phyloP scores from a whole-genome alignment of 2,797 vertebrate species.

The Danio aesculapii region DNA sequence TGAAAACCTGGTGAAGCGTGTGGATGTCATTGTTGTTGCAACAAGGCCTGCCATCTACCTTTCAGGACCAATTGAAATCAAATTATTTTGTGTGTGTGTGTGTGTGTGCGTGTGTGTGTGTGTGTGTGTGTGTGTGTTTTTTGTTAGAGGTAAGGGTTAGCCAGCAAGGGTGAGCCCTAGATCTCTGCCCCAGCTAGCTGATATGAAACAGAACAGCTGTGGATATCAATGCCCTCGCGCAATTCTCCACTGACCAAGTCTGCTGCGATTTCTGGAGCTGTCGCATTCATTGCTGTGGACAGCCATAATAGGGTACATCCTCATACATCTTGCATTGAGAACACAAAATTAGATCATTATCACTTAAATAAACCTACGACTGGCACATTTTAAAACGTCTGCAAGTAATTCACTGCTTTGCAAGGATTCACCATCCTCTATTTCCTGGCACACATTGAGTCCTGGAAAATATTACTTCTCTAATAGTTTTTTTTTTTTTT shows the following conservation, averaged over 20 bases:
- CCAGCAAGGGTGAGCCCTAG: slow-evolving; percentile 58
- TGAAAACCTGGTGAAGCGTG: slow-evolving; percentile 80
- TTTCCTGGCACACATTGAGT: slow-evolving; percentile 25
- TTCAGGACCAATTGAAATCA: slow-evolving; percentile 81
- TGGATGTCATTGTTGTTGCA: slow-evolving; percentile 77
- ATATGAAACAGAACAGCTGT: slow-evolving; percentile 79
- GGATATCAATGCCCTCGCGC: slow-evolving; percentile 64
- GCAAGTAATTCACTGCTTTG: slow-evolving; percentile 37
- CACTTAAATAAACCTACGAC: slow-evolving; percentile 30
- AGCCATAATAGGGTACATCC: slow-evolving; percentile 34
- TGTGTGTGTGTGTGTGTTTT: slow-evolving; percentile 40
- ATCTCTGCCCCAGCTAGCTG: slow-evolving; percentile 70
- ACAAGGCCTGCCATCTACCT: slow-evolving; percentile 75
- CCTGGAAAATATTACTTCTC: slow-evolving; percentile 26
- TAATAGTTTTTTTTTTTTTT: slow-evolving; percentile 10
- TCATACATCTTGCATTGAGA: slow-evolving; percentile 35
- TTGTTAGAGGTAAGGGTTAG: slow-evolving; percentile 62
- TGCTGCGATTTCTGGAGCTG: slow-evolving; percentile 36
- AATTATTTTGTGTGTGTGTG: too few species aligned
- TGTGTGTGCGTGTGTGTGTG: too few species aligned
- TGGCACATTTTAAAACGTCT: slow-evolving; percentile 33
- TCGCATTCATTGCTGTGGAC: slow-evolving; percentile 36
- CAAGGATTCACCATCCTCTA: slow-evolving; percentile 10
- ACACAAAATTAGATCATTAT: slow-evolving; percentile 40
- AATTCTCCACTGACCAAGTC: slow-evolving; percentile 56